Evolutionary conservation across 1,140 invertebrate species (phyloP).

Genomic region (Drosophila kikkawai): DNA sequence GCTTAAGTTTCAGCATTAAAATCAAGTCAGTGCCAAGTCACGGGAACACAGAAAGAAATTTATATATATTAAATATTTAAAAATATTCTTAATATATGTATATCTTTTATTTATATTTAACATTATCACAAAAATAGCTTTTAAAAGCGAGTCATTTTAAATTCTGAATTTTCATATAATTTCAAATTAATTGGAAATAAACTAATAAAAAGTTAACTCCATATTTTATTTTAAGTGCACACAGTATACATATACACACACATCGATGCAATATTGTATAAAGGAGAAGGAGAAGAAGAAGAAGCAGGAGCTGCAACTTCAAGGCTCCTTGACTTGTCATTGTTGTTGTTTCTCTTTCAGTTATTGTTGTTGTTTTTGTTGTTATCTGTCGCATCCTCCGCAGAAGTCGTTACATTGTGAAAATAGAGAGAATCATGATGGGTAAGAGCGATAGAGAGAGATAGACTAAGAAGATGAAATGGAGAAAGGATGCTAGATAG

Average conservation of each 20-base stretch:
- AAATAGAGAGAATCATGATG: slow-evolving; percentile 22
- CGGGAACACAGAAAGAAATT: slow-evolving; percentile 3
- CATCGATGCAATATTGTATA: slow-evolving; percentile 20
- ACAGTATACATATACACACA: slow-evolving; percentile 18
- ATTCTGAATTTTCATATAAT: neutral
- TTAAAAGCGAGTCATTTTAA: neutral
- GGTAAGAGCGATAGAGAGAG: neutral
- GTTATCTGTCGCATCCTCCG: slow-evolving; percentile 65
- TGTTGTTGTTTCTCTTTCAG: slow-evolving; percentile 32
- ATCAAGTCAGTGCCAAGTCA: slow-evolving; percentile 43
- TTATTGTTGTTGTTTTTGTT: slow-evolving; percentile 8
- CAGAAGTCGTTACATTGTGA: slow-evolving; percentile 80
- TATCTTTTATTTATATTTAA: neutral
- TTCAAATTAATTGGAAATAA: neutral
- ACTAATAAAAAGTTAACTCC: neutral
- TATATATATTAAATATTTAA: too few relatives aligned
- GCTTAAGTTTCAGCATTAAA: slow-evolving; percentile 51
- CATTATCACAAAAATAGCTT: neutral
- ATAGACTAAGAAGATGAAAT: neutral
- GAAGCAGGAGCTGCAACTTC: slow-evolving; percentile 41
- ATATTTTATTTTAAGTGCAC: slow-evolving; percentile 32
- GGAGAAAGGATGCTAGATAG: slow-evolving; percentile 16
- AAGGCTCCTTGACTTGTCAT: slow-evolving; percentile 50
- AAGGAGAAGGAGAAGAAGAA: slow-evolving; percentile 17
- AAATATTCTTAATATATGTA: too few relatives aligned